These are phyloP conservation scores for Sericinus montela DNA, from an alignment of 2,888 invertebrate species.

Conservation along the genomic window DNA sequence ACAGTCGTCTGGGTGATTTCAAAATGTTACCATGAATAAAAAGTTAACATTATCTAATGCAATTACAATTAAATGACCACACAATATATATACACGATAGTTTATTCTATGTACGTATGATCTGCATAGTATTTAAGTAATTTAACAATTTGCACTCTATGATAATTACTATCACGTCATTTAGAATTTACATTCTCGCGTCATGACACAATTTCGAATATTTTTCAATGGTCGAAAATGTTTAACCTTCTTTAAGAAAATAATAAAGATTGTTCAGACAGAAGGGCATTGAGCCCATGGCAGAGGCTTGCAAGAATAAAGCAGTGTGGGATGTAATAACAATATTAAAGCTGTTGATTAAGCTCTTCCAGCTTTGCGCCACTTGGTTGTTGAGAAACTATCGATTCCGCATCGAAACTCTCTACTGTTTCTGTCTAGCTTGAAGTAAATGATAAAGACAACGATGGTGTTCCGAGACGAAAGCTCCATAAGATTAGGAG, in stretches of 20 bases:
- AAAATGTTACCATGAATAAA: too few species aligned
- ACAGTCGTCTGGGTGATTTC: conserved; percentile 10
- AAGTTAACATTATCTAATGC: too few species aligned
- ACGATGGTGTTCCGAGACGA: neutral
- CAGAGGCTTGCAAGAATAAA: conserved; percentile 40
- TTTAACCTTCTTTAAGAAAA: too few species aligned
- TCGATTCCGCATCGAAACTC: conserved; percentile 18
- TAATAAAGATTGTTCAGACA: neutral
- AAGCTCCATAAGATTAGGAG: conserved; percentile 21
- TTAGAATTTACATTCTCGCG: too few species aligned
- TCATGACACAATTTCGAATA: too few species aligned
- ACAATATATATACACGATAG: too few species aligned
- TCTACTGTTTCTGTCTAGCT: conserved; percentile 19
- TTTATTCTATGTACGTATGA: too few species aligned
- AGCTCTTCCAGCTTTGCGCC: conserved; percentile 42
- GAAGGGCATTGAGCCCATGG: conserved; percentile 60
- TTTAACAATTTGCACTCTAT: too few species aligned
- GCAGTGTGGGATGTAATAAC: conserved; percentile 56
- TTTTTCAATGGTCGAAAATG: too few species aligned
- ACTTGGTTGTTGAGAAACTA: conserved; percentile 25
- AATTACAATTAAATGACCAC: too few species aligned
- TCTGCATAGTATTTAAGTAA: too few species aligned
- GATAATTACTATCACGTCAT: too few species aligned
- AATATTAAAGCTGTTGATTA: conserved; percentile 58
- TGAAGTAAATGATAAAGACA: conserved; percentile 13